These are phyloP conservation scores for Gallinago paraguaiae DNA, from an alignment of 2,113 vertebrate genomes.

Conservation along the genomic window DNA sequence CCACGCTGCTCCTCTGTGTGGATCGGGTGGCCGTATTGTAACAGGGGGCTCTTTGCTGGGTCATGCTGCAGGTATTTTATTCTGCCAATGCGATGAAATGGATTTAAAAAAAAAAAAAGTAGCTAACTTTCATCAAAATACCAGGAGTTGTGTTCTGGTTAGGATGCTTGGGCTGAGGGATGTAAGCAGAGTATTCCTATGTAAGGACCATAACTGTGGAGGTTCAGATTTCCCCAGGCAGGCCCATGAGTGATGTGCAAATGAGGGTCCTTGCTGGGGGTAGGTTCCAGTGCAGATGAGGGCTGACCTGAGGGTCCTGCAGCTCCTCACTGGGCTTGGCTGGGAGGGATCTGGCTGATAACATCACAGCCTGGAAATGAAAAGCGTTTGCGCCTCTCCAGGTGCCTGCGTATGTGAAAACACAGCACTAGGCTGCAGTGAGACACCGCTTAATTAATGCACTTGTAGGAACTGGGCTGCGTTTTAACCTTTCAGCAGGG, in stretches of 20 bases:
- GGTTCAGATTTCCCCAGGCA: background rate
- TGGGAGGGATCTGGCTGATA: background rate
- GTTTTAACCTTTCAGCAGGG: background rate
- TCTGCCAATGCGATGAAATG: constrained; percentile 33
- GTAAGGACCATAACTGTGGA: background rate
- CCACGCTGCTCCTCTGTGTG: background rate
- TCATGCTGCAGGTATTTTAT: constrained; percentile 47
- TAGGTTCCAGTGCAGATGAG: background rate
- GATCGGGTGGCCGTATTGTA: constrained; percentile 55
- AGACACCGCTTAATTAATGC: background rate
- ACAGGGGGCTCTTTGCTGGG: constrained; percentile 64
- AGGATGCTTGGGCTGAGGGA: background rate
- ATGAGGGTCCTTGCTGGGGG: background rate
- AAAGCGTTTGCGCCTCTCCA: constrained; percentile 1
- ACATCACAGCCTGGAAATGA: background rate
- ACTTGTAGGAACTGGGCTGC: background rate
- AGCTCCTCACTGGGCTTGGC: background rate
- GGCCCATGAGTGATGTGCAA: background rate
- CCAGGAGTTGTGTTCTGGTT: background rate
- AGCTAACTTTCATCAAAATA: constrained; percentile 41
- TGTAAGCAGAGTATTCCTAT: background rate
- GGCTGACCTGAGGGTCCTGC: background rate
- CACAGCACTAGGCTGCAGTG: background rate
- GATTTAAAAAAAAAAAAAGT: background rate
- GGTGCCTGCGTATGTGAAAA: background rate